A percentile compares a stretch with the other conserved stretches of the same genome.
These are phyloP conservation scores for Drosophila sp. DNA, from an alignment of 1,140 invertebrate species.

Conservation along the genomic window DNA sequence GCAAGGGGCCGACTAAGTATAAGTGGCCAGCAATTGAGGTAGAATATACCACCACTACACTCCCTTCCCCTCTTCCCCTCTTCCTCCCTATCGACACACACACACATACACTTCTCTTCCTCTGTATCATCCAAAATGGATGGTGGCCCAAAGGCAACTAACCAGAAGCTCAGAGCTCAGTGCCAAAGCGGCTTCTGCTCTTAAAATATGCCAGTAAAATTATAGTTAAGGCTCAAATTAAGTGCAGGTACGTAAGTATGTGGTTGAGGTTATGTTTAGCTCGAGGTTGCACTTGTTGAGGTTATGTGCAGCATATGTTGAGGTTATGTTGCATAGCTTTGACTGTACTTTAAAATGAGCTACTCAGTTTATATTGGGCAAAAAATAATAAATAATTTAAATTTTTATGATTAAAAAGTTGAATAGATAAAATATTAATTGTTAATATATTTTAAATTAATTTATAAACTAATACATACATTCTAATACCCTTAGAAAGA, in stretches of 20 bases:
- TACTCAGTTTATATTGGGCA: no score
- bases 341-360: background rate
- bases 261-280: slow-evolving; percentile 32
- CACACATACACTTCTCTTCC: no score
- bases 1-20: slow-evolving; percentile 3
- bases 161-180: slow-evolving; percentile 6
- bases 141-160: slow-evolving; percentile 20
- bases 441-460: no score
- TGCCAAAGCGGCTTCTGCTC: background rate
- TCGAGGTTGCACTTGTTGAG: slow-evolving; percentile 3
- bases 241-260: slow-evolving; percentile 30
- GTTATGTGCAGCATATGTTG: background rate
- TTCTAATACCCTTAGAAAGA: no score
- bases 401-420: no score
- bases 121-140: background rate
- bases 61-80: background rate
- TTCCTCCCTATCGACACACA: background rate
- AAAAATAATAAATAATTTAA: no score
- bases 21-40: slow-evolving; percentile 29
- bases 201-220: slow-evolving; percentile 26
- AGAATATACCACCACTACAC: background rate
- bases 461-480: no score
- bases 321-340: slow-evolving; percentile 2
- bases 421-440: no score
- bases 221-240: slow-evolving; percentile 35